These are phyloP conservation scores for Archivesica marissinica DNA, from an alignment of 1,140 invertebrate species.

Conservation along the genomic window DNA sequence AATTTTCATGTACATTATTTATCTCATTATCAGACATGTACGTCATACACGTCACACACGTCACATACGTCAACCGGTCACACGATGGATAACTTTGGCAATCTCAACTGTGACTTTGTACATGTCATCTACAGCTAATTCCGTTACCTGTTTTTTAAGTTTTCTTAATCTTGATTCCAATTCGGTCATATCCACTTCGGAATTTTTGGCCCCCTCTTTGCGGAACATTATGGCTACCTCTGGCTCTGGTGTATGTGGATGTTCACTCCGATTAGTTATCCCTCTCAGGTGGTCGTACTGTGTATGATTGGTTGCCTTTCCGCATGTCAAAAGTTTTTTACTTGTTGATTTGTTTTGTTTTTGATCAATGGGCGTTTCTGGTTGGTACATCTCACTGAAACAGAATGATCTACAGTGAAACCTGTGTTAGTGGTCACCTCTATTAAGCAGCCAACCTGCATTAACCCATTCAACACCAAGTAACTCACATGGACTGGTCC, in stretches of 20 bases:
- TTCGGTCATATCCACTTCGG: constrained; percentile 91
- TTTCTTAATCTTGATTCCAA: constrained; percentile 91
- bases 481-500: too few relatives aligned
- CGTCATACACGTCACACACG: too few relatives aligned
- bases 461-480: too few relatives aligned
- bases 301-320: constrained; percentile 93
- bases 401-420: background rate
- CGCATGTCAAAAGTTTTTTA: constrained; percentile 89
- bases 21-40: too few relatives aligned
- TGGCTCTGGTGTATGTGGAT: constrained; percentile 88
- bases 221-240: constrained; percentile 91
- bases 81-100: too few relatives aligned
- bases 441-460: too few relatives aligned
- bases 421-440: too few relatives aligned
- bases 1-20: too few relatives aligned
- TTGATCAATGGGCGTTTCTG: constrained; percentile 16
- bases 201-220: constrained; percentile 87
- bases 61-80: too few relatives aligned
- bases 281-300: constrained; percentile 94
- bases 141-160: constrained; percentile 90
- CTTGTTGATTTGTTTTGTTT: constrained; percentile 44
- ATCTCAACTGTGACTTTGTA: too few relatives aligned
- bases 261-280: constrained; percentile 89
- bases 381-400: constrained; percentile 12
- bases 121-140: too few relatives aligned